Evolutionary conservation across 2,888 invertebrate species (phyloP).

Genomic region (Habrosyne pyritoides): DNA sequence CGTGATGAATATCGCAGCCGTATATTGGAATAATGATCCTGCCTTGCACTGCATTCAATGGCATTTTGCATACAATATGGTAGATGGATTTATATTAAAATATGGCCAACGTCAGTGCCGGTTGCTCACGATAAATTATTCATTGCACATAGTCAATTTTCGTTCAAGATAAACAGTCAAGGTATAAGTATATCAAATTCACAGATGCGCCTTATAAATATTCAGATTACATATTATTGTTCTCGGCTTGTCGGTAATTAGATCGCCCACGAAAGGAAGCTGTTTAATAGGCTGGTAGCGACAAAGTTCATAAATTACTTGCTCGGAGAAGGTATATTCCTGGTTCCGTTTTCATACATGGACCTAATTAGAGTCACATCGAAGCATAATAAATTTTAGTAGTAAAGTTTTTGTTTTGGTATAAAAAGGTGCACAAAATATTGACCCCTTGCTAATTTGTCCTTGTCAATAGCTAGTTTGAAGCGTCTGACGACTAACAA

Average conservation of each 20-base stretch:
- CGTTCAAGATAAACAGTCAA: conserved; percentile 70
- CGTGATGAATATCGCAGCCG: conserved; percentile 81
- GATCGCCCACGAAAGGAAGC: conserved; percentile 79
- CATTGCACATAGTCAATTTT: conserved; percentile 81
- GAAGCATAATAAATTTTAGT: conserved; percentile 41
- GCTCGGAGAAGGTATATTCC: conserved; percentile 42
- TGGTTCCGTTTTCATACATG: conserved; percentile 48
- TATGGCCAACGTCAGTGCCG: conserved; percentile 80
- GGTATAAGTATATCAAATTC: conserved; percentile 69
- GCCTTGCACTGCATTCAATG: conserved; percentile 81
- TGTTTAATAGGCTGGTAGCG: conserved; percentile 72
- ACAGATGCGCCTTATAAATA: conserved; percentile 77
- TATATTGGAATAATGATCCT: conserved; percentile 82
- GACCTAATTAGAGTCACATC: conserved; percentile 58
- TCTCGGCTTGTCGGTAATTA: conserved; percentile 80
- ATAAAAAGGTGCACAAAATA: conserved; percentile 32
- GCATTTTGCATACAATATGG: conserved; percentile 83
- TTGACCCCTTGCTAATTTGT: conserved; percentile 43
- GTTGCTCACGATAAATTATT: conserved; percentile 81
- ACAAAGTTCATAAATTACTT: conserved; percentile 72
- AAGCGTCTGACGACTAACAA: conserved; percentile 65
- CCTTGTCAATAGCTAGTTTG: conserved; percentile 59
- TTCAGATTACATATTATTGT: conserved; percentile 81
- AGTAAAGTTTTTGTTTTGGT: conserved; percentile 10
- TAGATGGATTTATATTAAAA: conserved; percentile 83